Evolutionary conservation across 2,888 invertebrate species (phyloP).

Genomic region (Heliothis peltigera): DNA sequence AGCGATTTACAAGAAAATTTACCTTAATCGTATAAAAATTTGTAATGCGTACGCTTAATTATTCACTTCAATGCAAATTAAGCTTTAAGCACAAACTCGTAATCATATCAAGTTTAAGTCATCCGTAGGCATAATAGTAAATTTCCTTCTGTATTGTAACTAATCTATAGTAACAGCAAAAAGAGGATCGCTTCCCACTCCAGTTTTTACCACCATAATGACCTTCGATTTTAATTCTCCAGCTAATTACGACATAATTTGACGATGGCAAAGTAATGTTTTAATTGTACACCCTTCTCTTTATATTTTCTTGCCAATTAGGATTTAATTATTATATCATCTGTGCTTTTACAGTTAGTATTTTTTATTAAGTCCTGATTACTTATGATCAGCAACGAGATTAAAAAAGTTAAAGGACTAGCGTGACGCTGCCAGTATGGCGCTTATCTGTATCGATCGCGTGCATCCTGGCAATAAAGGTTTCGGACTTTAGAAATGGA

Average conservation of each 20-base stretch:
- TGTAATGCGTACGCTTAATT: no score
- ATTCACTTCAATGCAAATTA: no score
- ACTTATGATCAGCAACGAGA: not conserved
- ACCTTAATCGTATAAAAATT: no score
- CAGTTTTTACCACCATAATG: conserved; percentile 84
- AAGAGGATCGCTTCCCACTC: conserved; percentile 83
- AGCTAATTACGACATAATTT: conserved; percentile 87
- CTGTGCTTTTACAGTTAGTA: conserved; percentile 57
- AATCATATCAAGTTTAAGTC: not conserved
- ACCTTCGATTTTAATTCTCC: conserved; percentile 86
- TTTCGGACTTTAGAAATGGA: conserved; percentile 57
- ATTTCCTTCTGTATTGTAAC: conserved; percentile 57
- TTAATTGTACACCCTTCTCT: conserved; percentile 84
- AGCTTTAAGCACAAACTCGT: not conserved
- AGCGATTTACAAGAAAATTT: no score
- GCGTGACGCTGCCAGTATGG: conserved; percentile 67
- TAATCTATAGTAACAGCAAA: conserved; percentile 72
- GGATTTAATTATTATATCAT: conserved; percentile 81
- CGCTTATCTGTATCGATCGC: conserved; percentile 64
- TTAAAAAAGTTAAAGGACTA: conserved; percentile 41
- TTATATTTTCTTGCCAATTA: conserved; percentile 79
- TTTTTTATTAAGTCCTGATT: conserved; percentile 4
- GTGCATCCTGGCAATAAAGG: conserved; percentile 65
- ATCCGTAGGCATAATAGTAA: not conserved
- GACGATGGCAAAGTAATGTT: conserved; percentile 85